Evolutionary conservation across 2,888 invertebrate genomes (phyloP).

Genomic region (Pheosia gnoma): DNA sequence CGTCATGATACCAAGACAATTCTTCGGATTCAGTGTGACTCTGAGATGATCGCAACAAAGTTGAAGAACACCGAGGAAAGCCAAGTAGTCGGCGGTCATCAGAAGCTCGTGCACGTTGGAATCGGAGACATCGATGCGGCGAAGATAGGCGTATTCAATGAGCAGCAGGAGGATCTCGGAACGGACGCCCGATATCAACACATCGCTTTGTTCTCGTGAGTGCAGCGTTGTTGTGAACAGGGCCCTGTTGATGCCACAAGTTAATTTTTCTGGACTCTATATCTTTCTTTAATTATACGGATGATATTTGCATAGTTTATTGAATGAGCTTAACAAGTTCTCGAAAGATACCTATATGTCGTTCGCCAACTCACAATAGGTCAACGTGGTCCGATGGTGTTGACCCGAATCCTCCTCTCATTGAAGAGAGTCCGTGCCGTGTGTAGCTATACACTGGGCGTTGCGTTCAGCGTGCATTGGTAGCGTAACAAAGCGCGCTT

Average conservation of each 20-base stretch:
- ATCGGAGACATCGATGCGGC: constrained; percentile 89
- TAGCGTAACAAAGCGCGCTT: no score
- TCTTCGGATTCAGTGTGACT: constrained; percentile 87
- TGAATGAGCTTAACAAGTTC: no score
- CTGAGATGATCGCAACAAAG: constrained; percentile 91
- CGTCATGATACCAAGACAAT: constrained; percentile 92
- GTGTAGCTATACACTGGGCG: no score
- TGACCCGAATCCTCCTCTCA: background rate
- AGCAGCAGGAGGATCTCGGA: constrained; percentile 90
- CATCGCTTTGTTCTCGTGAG: constrained; percentile 87
- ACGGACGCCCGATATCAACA: constrained; percentile 90
- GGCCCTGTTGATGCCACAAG: constrained; percentile 79
- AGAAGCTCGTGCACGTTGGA: constrained; percentile 92
- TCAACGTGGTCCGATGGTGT: background rate
- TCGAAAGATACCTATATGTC: no score
- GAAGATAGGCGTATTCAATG: constrained; percentile 93
- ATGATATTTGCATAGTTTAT: no score
- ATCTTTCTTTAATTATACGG: background rate
- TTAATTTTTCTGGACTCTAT: background rate
- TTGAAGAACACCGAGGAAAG: constrained; percentile 91
- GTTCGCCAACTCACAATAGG: no score
- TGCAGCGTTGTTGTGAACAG: constrained; percentile 92
- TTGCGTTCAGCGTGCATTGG: no score
- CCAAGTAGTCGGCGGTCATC: constrained; percentile 94
- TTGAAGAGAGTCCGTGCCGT: no score